Percentiles rank a stretch among this genome's conserved stretches.
These are phyloP conservation scores for Ciconia stormi DNA, from an alignment of 2,113 vertebrate species.

Conservation along the genomic window DNA sequence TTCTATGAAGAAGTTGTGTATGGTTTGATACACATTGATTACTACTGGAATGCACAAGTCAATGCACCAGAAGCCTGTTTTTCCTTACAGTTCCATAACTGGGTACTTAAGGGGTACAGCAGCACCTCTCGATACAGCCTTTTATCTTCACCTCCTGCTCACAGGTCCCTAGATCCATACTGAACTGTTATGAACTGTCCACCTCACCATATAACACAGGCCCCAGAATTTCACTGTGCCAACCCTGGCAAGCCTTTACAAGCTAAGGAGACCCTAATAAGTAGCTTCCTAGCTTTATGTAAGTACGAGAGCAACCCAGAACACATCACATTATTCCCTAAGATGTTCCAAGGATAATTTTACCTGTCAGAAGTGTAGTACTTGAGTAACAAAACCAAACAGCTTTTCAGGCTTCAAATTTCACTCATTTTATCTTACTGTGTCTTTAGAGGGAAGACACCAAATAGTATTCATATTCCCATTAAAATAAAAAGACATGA, in stretches of 20 bases:
- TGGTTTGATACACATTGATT: neutral
- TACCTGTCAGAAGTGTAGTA: neutral
- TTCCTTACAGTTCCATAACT: neutral
- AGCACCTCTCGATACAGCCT: neutral
- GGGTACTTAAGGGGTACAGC: neutral
- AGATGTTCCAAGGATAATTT: neutral
- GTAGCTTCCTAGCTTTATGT: neutral
- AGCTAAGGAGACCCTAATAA: neutral
- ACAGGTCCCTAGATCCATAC: neutral
- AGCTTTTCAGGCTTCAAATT: neutral
- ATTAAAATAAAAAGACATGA: neutral
- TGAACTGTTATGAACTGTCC: neutral
- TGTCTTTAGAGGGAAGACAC: neutral
- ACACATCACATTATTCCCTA: neutral
- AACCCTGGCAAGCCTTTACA: neutral
- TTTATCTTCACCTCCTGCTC: neutral
- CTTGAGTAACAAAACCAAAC: neutral
- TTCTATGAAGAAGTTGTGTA: neutral
- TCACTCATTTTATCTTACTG: neutral
- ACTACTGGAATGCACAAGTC: neutral
- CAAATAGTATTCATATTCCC: neutral
- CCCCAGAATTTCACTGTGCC: neutral
- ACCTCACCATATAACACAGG: neutral
- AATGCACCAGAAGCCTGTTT: neutral
- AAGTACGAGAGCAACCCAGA: neutral